Base-by-base conservation (phyloP, 2,888 invertebrate genomes). In the Caenorhabditis panamensis region DNA sequence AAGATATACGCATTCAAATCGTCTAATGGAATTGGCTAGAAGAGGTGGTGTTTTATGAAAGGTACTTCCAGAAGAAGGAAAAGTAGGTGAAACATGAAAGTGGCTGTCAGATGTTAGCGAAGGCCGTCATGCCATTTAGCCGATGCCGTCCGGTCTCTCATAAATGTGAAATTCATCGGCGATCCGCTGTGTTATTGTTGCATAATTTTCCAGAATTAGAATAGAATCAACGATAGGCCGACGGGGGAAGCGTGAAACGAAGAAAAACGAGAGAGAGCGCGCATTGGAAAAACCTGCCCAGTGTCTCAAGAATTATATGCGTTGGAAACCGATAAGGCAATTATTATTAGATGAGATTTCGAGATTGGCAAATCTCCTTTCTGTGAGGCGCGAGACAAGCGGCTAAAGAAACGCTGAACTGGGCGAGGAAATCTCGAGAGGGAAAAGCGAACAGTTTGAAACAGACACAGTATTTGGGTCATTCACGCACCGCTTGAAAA, bases 251-350 rank as follows among this genome's bases (percentile, higher is more conserved):
- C 61, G 69, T 59, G 56, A 56, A 44, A 41, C 53, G 51, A 51
- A 6, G 11, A 16, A 47, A 59, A 13, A 26, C 22, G 28, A 63
- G 28, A 58, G 58, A 22, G 58, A 26, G 56, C n/a, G n/a, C n/a
- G n/a, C n/a, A n/a, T n/a, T 64, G 22, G 49, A 72, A 72, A 72
- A 72, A 72, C 63, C 72, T 64, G 72, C 64, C 63, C 18, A 13
- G 37, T 44, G 41, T 67, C 53, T 41, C 51, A 44, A 64, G 56
- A 63, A 53, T 61, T 59, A 26, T 24, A 61, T 16, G 67, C 31
- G 53, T 26, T 36, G 47, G 36, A 71, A 68, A 49, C n/a, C 63
- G 72, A 72, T 72, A 72, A 72, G 64, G 44, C 47, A 62, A 63
- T 72, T 64, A 72, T 63, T 72, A 63, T 72, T 51, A 49, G 72